These are phyloP conservation scores for Lasiurus cinereus DNA, from an alignment of 2,113 vertebrate genomes.

Conservation along the genomic window DNA sequence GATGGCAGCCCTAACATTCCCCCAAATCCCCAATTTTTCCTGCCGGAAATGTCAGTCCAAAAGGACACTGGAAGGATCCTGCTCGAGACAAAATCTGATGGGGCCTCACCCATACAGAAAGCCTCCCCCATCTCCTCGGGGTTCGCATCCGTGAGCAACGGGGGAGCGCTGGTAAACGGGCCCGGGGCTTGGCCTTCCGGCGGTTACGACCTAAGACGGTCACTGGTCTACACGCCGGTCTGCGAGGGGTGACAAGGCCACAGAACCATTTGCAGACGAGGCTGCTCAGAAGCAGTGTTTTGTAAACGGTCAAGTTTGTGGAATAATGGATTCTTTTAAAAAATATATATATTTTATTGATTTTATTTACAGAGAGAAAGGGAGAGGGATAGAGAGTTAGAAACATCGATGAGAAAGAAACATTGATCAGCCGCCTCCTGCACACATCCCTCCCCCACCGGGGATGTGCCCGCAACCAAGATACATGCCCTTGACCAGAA, in stretches of 20 bases:
- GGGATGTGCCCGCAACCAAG: no score
- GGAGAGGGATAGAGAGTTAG: no score
- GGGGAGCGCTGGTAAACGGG: neutral
- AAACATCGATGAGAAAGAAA: no score
- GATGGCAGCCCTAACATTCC: neutral
- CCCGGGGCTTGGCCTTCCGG: neutral
- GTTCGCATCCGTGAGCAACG: neutral
- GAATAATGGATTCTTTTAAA: neutral
- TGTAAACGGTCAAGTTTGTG: neutral
- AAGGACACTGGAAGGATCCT: neutral
- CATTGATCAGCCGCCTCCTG: no score
- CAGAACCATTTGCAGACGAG: neutral
- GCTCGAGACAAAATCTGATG: neutral
- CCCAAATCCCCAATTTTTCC: neutral
- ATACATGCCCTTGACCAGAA: no score
- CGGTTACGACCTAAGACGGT: neutral
- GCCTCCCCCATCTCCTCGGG: neutral
- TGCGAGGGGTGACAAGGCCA: neutral
- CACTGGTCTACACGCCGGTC: neutral
- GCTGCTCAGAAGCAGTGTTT: neutral
- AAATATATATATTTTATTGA: no score
- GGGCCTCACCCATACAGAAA: neutral
- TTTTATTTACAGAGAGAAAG: no score
- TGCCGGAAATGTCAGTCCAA: conserved; percentile 21
- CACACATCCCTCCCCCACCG: no score